Base-by-base conservation (phyloP, 1,140 invertebrate genomes). In the Charaxes varanes region DNA sequence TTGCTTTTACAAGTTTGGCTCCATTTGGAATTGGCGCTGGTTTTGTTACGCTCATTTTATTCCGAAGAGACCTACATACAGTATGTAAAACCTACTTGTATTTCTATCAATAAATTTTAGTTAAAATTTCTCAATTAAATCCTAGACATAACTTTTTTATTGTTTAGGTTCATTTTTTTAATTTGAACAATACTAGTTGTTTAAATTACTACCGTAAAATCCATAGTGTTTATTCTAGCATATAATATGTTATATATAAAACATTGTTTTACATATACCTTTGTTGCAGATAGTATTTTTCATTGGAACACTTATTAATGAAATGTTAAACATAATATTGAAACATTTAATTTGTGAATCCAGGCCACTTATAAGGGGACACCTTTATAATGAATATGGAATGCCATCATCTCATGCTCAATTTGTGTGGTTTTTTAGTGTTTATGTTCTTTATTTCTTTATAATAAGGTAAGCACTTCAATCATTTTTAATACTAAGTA, bases 351-450 rank as follows among this genome's bases (percentile, higher is more conserved):
- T 97, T 54, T 88, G 90, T 70, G 93, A 97, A 85, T 83, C 89
- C 27, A 87, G 95, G 62, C 95, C 95, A 32, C 70, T 92, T 43
- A 79, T 76, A 49, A 85, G 92, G 63, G 86, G 88, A 54, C 71
- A 86, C 53, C 68, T 94, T 16, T 93, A 91, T 61, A 91, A 90
- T 56, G 94, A 97, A 85, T 96, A 95, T 89, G 95, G 95, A 61
- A 97, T 97, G 95, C 95, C 95, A 27, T 97, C 95, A 13, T 92
- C 92, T 32, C 95, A 97, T 87, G 88, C 94, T 54, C 95, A 97
- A 83, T 94, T 96, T 78, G 92, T 95, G 85, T 96, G 93, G 92
- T 97, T 97, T 84, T 96, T 96, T 84, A 89, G 93, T 41, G 88
- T 90, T 26, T 97, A 97, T 78, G 88, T 93, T 48, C 87, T 91